Base-by-base conservation (phyloP, 2,113 vertebrate species). In the Patagioenas fasciata region DNA sequence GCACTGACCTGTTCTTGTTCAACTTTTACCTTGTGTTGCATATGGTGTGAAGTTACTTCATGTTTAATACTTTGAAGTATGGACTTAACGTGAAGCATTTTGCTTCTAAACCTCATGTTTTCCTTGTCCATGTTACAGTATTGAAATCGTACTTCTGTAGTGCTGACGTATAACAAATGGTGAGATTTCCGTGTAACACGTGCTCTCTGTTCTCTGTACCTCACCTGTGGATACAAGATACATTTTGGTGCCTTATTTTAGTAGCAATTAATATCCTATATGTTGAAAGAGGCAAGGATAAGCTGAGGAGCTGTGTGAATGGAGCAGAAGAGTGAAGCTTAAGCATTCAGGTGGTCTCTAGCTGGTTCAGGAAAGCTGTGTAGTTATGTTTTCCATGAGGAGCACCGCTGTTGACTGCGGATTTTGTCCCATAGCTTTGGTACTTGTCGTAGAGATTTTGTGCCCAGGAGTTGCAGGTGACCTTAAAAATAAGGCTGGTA, bases 1-100 rank as follows among this genome's bases (percentile, higher is more conserved):
- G 56, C 5, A 9, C 10, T 77, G 40, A 44, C 19, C 13, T 24
- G 14, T 56, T 67, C 13, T 79, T 71, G 17, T 73, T 77, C 19
- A 65, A 3, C 15, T 84, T 77, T 13, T 34, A 3, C 0, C 0
- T 57, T 0, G 0, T 21, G 15, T 48, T 81, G 12, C 0, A 0
- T 60, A 1, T 24, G 13, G 4, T 38, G 1, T 56, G 29, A 60
- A 44, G 13, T 54, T 78, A 34, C 10, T 13, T 74, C 56, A 15
- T 31, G 15, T 66, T 66, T 44, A 69, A 25, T 56, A 14, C 24
- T 58, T 81, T 2, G 11, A 71, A n/a, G 10, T 16, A 9, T 8
- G 31, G 75, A 83, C 38, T 77, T 71, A 34, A 32, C 0, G 1
- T 64, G 61, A 75, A 64, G 21, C 7, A 4, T 89, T 94, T 47